phyloP scores from a whole-genome alignment of 1,140 invertebrate species.

The Drosophila rufa region DNA sequence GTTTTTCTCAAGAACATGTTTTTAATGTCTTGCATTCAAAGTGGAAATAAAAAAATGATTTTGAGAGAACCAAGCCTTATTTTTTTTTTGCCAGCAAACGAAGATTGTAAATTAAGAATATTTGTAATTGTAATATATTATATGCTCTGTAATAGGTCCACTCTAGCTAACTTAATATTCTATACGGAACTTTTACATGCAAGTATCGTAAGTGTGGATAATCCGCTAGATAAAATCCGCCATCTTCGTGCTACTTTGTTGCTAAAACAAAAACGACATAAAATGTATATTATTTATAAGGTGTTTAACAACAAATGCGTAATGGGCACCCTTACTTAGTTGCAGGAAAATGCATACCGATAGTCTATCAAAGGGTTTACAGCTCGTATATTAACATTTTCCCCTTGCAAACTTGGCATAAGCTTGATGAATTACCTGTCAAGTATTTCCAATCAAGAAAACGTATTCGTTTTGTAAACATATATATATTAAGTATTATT shows the following conservation, averaged over 20 bases:
- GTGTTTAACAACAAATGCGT: not conserved
- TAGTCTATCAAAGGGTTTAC: not conserved
- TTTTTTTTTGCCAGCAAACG: too few relatives aligned
- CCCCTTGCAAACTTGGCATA: not conserved
- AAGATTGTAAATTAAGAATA: too few relatives aligned
- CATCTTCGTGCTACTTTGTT: constrained; percentile 11
- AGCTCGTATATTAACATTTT: not conserved
- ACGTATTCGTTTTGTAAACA: too few relatives aligned
- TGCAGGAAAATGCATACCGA: not conserved
- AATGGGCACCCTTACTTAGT: not conserved
- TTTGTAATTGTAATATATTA: too few relatives aligned
- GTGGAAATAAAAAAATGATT: too few relatives aligned
- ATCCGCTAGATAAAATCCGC: not conserved
- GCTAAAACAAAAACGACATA: not conserved
- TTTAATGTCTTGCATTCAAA: too few relatives aligned
- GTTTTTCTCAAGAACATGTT: not conserved
- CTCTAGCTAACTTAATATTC: constrained; percentile 1
- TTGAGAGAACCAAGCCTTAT: too few relatives aligned
- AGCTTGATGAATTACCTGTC: too few relatives aligned
- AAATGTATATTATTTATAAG: not conserved
- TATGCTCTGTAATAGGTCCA: constrained; percentile 1
- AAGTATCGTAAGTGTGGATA: constrained; percentile 14
- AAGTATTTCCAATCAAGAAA: too few relatives aligned
- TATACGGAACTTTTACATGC: not conserved
- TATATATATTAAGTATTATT: too few relatives aligned